Percentiles rank a stretch among this genome's conserved stretches.
Conservation (phyloP, 2,888 invertebrate species). For the Cremastobaeus sp. region DNA sequence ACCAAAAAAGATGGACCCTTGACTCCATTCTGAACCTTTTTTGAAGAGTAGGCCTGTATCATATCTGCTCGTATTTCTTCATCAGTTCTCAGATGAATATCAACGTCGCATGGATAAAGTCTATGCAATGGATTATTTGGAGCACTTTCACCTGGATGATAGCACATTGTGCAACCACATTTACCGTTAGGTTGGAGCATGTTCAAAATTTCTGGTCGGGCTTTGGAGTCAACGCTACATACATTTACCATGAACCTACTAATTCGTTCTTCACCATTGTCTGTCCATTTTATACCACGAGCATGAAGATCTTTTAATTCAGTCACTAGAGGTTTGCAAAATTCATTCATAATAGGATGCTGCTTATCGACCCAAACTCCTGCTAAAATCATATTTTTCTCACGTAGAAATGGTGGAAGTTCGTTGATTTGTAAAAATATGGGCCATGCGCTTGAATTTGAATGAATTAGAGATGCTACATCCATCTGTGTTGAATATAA, state of each 20-base stretch:
- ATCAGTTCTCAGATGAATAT: slow-evolving; percentile 1
- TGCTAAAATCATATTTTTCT: slow-evolving; percentile 17
- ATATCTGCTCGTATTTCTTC: slow-evolving; percentile 6
- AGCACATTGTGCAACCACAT: no score
- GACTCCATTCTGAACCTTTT: background rate
- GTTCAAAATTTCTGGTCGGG: background rate
- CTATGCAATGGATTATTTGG: background rate
- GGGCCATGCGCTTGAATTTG: background rate
- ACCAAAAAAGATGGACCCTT: slow-evolving; percentile 19
- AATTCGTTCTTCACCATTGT: background rate
- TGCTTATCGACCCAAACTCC: slow-evolving; percentile 10
- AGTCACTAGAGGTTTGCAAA: background rate
- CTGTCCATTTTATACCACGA: background rate
- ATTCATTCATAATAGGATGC: slow-evolving; percentile 20
- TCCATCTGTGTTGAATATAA: slow-evolving; percentile 8
- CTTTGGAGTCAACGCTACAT: slow-evolving; percentile 4
- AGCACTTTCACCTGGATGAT: slow-evolving; percentile 1
- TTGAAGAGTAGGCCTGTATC: background rate
- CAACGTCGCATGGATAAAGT: background rate
- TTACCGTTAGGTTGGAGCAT: no score
- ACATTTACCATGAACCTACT: background rate
- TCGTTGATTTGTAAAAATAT: slow-evolving; percentile 6
- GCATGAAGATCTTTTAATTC: slow-evolving; percentile 1
- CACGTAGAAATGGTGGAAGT: background rate
- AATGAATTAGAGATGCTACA: background rate